A percentile compares a stretch with the other conserved stretches of the same genome.
phyloP scores from a whole-genome alignment of 2,888 invertebrate species.

The Lepidochrysops patricia region DNA sequence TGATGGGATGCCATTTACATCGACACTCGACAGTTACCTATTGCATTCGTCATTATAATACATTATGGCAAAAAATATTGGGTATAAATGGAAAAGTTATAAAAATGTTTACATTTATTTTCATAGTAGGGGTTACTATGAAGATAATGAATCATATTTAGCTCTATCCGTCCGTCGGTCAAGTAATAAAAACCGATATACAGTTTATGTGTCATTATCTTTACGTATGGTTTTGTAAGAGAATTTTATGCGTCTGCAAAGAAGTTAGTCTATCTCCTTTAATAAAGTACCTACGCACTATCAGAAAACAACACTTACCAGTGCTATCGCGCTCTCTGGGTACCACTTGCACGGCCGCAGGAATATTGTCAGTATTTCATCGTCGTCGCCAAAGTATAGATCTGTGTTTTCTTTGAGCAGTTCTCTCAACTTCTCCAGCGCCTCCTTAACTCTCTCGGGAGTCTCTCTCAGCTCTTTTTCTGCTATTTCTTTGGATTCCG shows the following conservation, averaged over 20 bases:
- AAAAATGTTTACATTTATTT: too few relatives aligned
- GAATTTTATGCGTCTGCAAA: too few relatives aligned
- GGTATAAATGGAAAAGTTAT: too few relatives aligned
- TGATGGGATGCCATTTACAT: neutral
- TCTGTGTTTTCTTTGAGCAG: conserved; percentile 80
- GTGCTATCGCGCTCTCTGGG: conserved; percentile 83
- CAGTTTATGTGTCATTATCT: too few relatives aligned
- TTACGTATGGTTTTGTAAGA: too few relatives aligned
- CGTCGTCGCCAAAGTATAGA: conserved; percentile 81
- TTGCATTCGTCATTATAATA: neutral
- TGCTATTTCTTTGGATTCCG: conserved; percentile 75
- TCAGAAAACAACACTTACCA: conserved; percentile 71
- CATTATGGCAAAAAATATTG: neutral
- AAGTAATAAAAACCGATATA: too few relatives aligned
- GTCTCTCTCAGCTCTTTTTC: conserved; percentile 80
- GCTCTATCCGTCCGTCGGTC: too few relatives aligned
- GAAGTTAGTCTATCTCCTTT: too few relatives aligned
- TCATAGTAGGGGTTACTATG: too few relatives aligned
- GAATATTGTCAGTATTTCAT: conserved; percentile 84
- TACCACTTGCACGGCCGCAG: conserved; percentile 89
- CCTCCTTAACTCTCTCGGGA: conserved; percentile 77
- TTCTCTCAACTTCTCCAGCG: conserved; percentile 75
- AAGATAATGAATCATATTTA: too few relatives aligned
- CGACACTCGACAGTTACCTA: too few relatives aligned
- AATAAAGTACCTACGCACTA: neutral